A percentile compares a stretch with the other conserved stretches of the same genome.
phyloP scores from a whole-genome alignment of 2,797 vertebrate species.

The Anisognathus igniventris region DNA sequence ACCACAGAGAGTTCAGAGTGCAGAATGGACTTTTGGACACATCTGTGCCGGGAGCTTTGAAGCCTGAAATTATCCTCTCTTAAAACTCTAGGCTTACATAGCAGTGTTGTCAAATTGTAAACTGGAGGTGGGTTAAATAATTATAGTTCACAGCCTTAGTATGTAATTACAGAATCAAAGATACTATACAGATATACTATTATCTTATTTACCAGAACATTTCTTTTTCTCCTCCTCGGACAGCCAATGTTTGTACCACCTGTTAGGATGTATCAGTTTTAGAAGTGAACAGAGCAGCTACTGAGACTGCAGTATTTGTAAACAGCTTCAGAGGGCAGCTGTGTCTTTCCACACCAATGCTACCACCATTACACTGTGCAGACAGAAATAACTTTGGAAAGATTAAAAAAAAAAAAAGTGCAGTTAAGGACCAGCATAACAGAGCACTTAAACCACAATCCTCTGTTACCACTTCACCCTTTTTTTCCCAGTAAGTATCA shows the following conservation, averaged over 20 bases:
- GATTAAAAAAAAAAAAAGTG: accelerated
- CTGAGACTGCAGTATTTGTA: neutral
- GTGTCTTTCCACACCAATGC: neutral
- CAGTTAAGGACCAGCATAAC: neutral
- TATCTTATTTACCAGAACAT: neutral
- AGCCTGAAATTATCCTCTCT: neutral
- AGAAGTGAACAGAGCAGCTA: neutral
- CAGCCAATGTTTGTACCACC: neutral
- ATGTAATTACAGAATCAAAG: neutral
- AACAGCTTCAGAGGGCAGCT: neutral
- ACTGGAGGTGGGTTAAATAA: neutral
- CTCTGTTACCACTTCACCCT: neutral
- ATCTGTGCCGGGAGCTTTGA: neutral
- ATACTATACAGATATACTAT: neutral
- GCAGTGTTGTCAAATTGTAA: neutral
- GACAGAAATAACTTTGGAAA: neutral
- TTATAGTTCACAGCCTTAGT: neutral
- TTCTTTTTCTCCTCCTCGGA: neutral
- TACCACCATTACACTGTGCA: neutral
- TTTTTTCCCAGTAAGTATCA: neutral
- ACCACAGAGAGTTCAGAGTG: neutral
- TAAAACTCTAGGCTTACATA: neutral
- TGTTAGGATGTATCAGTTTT: neutral
- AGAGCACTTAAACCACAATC: neutral
- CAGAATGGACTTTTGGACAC: slow-evolving; percentile 29